These are phyloP conservation scores for Rhorus exstirpatorius DNA, from an alignment of 2,888 invertebrate genomes.

Conservation along the genomic window DNA sequence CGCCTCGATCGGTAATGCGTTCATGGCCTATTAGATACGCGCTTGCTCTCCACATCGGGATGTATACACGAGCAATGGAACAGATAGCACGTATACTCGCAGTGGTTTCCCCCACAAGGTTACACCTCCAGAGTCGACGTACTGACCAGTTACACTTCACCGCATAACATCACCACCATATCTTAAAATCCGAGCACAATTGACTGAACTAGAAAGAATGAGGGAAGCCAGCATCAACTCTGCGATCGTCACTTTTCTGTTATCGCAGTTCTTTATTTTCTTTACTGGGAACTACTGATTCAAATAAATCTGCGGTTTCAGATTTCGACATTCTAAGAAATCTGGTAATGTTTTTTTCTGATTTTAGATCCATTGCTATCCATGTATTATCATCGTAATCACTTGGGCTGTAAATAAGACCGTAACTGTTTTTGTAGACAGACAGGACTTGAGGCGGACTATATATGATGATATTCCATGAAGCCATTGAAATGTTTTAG, in stretches of 20 bases:
- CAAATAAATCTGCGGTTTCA: too few relatives aligned
- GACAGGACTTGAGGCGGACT: too few relatives aligned
- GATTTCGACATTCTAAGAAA: too few relatives aligned
- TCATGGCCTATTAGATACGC: constrained; percentile 64
- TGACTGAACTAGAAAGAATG: neutral
- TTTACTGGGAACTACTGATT: neutral
- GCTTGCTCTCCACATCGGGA: constrained; percentile 41
- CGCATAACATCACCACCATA: neutral
- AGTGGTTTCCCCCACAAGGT: constrained; percentile 29
- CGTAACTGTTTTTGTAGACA: too few relatives aligned
- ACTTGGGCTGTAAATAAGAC: too few relatives aligned
- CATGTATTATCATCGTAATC: too few relatives aligned
- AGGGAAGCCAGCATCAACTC: too few relatives aligned
- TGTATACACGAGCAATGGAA: constrained; percentile 32
- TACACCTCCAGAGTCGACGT: constrained; percentile 24
- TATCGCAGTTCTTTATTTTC: neutral
- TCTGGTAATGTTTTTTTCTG: too few relatives aligned
- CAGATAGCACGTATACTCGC: constrained; percentile 20
- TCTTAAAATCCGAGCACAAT: neutral
- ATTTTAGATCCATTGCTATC: too few relatives aligned
- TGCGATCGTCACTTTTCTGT: neutral
- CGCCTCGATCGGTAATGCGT: constrained; percentile 62
- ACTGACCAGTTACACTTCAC: constrained; percentile 18
- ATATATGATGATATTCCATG: too few relatives aligned
- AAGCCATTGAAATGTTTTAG: too few relatives aligned